Base-by-base conservation (phyloP, 2,113 vertebrate species). In the Prochilodus magdalenae region DNA sequence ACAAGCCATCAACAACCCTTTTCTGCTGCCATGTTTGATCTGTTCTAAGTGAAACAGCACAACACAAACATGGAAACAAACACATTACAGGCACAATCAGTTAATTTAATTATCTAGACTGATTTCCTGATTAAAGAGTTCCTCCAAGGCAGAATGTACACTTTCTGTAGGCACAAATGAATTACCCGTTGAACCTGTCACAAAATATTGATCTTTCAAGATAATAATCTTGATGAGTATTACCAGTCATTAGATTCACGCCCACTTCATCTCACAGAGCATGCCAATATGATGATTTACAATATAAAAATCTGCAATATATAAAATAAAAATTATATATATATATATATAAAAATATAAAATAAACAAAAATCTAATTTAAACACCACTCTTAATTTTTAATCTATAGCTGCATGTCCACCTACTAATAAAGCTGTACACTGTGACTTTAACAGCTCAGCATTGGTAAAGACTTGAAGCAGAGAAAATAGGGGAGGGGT, bases 1-100 rank as follows among this genome's bases (percentile, higher is more conserved):
- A 55, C 53, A 26, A 72, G 83, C 73, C 73, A 80, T 69, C 72
- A 63, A 72, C 40, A 80, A 20, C 24, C 44, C 29, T 20, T 60
- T 12, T 75, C 63, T 51, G n/a, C 71, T 49, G 27, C 29, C n/a
- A 51, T 36, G 62, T 74, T 67, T 74, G 72, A 40, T n/a, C 24
- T 36, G 5, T 33, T 22, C 33, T 36, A 20, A 73, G 27, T 11
- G 20, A 57, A 15, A 36, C n/a, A 20, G 33, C 69, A 10, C 29
- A 44, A 40, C 22, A 70, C 44, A 29, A n/a, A 44, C 24, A 70
- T 44, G 33, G 22, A 44, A 26, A 26, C 30, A 75, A 18, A 69
- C 30, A 69, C 7, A 29, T 26, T 11, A 40, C 27, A 71, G 4
- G 55, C 22, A 30, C 20, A 63, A 60, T 33, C 47, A 44, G 14